These are phyloP conservation scores for Periophthalmodon schlosseri DNA, from an alignment of 2,113 vertebrate genomes.

Conservation along the genomic window DNA sequence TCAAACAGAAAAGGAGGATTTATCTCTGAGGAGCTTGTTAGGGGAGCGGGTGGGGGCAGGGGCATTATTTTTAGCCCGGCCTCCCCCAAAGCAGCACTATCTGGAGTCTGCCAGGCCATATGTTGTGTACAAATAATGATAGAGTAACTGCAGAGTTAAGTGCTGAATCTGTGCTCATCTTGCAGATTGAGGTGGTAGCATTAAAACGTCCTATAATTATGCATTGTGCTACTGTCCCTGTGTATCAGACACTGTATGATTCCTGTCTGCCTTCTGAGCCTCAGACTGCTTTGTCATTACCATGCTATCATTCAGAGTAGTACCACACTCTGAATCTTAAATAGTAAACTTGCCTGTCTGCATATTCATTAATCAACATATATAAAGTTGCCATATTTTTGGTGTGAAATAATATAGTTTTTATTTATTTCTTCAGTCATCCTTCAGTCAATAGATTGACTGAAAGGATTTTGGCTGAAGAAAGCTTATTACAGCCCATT, in stretches of 20 bases:
- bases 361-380: neutral
- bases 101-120: neutral
- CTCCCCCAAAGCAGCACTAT: neutral
- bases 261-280: constrained; percentile 17
- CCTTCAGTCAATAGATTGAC: too few species aligned
- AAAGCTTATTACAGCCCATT: too few species aligned
- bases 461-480: too few species aligned
- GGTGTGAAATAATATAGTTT: neutral
- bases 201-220: constrained; percentile 14
- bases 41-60: neutral
- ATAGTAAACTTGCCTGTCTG: neutral
- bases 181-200: neutral
- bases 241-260: constrained; percentile 15
- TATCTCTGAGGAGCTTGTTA: constrained; percentile 3
- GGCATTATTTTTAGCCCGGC: constrained; percentile 21
- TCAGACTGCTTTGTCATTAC: constrained; percentile 16
- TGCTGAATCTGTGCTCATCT: neutral
- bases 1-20: neutral
- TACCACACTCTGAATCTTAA: neutral
- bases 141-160: neutral
- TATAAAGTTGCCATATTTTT: neutral
- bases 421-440: too few species aligned
- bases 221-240: constrained; percentile 3
- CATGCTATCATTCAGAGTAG: neutral
- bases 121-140: neutral